Evolutionary conservation across 2,113 vertebrate species (phyloP), one percentile per base, ranked within the genome.

Genomic region (Columba livia): DNA sequence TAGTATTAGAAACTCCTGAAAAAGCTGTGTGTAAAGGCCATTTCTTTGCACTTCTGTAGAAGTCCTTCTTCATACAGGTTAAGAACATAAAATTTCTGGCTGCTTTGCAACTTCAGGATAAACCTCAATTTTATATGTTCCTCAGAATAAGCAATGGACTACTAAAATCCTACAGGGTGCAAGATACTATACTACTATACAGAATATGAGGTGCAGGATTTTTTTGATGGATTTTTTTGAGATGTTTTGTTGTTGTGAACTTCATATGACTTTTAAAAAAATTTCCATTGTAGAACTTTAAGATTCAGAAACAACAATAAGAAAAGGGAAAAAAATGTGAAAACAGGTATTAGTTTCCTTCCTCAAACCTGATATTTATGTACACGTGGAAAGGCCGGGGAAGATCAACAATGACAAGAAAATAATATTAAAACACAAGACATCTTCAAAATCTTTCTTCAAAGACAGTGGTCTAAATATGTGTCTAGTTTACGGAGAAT

Each of bases 191-290:
- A 9, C 20, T 62, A 8, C 28, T 42, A 44, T 50, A 42, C 1
- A 34, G 11, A 71, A 70, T 6, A 3, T 0, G 34, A 54, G 1
- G 10, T 47, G 18, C 61, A 9, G 9, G 5, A 24, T 0, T 1
- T 56, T 11, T 53, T 31, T 16, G 9, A 24, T 50, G 48, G 48
- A 50, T 53, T 32, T n/a, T 66, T 21, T 67, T 40, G 4, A 44
- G 31, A 29, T 31, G 17, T 8, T 58, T 72, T 58, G 1, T 18
- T 72, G 6, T 17, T 31, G 21, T 32, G 9, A 89, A 50, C 1
- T 13, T n/a, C 12, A 38, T 47, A 78, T 11, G 78, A 26, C 0
- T 10, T 26, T 65, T 79, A 31, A 79, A 0, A 0, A 47, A 1
- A 60, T 84, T 84, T 84, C 12, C 7, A 61, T 23, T 47, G 6